Percentiles rank a stretch among this genome's conserved stretches.
Conservation (phyloP, 2,113 vertebrate species). For the Megalops atlanticus region DNA sequence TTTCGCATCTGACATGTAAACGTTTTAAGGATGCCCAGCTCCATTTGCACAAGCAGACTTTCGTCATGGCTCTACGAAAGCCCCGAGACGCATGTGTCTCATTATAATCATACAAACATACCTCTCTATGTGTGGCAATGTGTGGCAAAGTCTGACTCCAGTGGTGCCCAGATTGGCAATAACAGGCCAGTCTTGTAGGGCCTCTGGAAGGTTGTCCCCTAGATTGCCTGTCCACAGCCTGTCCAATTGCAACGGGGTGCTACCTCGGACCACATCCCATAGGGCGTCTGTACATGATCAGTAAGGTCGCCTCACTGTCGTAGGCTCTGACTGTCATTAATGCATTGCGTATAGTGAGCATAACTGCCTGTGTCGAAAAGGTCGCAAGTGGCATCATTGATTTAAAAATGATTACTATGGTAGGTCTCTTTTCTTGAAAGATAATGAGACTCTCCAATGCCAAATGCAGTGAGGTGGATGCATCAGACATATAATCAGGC, state of each 20-base stretch:
- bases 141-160: neutral
- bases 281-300: no score
- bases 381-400: neutral
- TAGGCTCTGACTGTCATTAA: neutral
- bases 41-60: no score
- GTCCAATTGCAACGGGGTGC: neutral
- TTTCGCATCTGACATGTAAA: no score
- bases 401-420: neutral
- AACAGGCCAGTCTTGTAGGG: neutral
- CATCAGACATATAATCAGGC: no score
- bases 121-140: no score
- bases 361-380: neutral
- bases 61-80: no score
- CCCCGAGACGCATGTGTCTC: no score
- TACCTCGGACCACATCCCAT: neutral
- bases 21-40: no score
- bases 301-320: no score
- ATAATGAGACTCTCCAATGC: slow-evolving; percentile 1
- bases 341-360: neutral
- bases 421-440: neutral
- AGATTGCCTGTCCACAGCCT: neutral
- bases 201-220: no score
- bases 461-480: neutral
- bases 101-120: no score
- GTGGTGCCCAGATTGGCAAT: neutral